Evolutionary conservation across 2,888 invertebrate species (phyloP), one percentile per base, ranked within the genome.

Genomic region (Cinara cedri): DNA sequence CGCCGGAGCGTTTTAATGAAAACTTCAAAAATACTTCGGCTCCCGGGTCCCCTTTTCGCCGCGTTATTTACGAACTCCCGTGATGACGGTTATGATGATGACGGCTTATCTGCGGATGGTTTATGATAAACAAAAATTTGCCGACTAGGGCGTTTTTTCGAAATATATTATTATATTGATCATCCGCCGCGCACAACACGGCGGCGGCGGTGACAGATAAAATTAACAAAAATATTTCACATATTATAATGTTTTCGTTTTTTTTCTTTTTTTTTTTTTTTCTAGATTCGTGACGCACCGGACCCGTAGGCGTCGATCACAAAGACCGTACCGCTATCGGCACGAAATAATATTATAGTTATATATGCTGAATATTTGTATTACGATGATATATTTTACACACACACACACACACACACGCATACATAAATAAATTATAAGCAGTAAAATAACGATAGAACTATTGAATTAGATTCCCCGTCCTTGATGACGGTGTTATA

Each of bases 301-400:
- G 14, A 46, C 19, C 24, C 44, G 75, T 76, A 57, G 66, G 75
- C 75, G 75, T 76, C 10, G 75, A 66, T 76, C 75, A 76, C n/a
- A 76, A 26, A 55, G 55, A 66, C 66, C 66, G 75, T 66, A 66
- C 75, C 75, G 75, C 75, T 66, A 76, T 66, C 75, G 2, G 66
- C 1, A 1, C 19, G 10, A 8, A 46, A 10, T 8, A 4, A 10
- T 44, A 44, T n/a, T 34, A 62, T 68, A 65, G n/a, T 55, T n/a
- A n/a, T n/a, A n/a, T 76, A 46, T 66, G 66, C 75, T 76, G 75
- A 60, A 76, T 76, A 44, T 72, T 26, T 60, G n/a, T n/a, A n/a
- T n/a, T n/a, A n/a, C n/a, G n/a, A n/a, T n/a, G n/a, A n/a, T n/a
- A n/a, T n/a, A n/a, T n/a, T n/a, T n/a, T n/a, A n/a, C n/a, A n/a